These are phyloP conservation scores for Parotocinclus haroldoi DNA, from an alignment of 2,797 vertebrate genomes.

Conservation along the genomic window DNA sequence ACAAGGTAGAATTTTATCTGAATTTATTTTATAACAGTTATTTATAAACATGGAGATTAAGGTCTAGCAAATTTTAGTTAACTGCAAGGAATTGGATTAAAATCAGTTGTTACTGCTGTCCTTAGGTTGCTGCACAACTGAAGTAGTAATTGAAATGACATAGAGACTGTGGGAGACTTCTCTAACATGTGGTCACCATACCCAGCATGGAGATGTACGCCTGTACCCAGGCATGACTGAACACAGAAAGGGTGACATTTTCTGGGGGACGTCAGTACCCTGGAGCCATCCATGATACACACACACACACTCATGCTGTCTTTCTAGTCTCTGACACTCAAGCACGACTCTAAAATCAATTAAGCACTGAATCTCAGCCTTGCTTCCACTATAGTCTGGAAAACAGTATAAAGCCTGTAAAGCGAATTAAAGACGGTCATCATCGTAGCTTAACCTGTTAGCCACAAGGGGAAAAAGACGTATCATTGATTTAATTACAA, in stretches of 20 bases:
- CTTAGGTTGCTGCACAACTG: constrained; percentile 50
- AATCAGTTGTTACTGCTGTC: constrained; percentile 31
- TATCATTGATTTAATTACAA: constrained; percentile 78
- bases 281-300: constrained; percentile 65
- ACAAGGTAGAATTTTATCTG: no score
- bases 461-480: constrained; percentile 67
- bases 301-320: constrained; percentile 22
- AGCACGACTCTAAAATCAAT: constrained; percentile 74
- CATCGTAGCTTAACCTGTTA: constrained; percentile 45
- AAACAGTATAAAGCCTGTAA: constrained; percentile 37
- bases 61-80: constrained; percentile 41
- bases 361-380: constrained; percentile 59
- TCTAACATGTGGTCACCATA: constrained; percentile 69
- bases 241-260: constrained; percentile 60
- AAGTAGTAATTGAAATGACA: constrained; percentile 67
- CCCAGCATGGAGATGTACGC: constrained; percentile 55
- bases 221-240: constrained; percentile 64
- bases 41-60: constrained; percentile 7
- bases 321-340: constrained; percentile 44
- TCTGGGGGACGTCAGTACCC: constrained; percentile 67
- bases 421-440: constrained; percentile 48
- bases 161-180: constrained; percentile 69
- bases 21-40: not conserved
- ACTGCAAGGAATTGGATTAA: constrained; percentile 28
- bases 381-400: constrained; percentile 32